These are phyloP conservation scores for Lithobates pipiens DNA, from an alignment of 2,797 vertebrate species.

Conservation along the genomic window DNA sequence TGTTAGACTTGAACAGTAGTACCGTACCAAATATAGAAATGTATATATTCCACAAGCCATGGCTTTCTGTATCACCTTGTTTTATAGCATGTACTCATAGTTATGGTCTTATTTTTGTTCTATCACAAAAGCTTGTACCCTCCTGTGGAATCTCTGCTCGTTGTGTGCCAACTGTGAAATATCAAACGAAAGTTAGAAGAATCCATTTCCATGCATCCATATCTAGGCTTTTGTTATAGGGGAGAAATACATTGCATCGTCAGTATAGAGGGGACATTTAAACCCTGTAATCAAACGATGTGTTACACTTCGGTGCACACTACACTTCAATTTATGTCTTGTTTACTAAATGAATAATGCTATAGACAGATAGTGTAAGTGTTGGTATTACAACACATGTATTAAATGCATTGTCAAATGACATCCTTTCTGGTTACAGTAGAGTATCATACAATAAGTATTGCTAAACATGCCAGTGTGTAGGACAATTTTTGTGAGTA, in stretches of 20 bases:
- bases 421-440: not conserved
- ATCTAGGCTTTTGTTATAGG: conserved; percentile 47
- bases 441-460: too few species aligned
- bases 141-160: not conserved
- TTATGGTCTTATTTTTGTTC: not conserved
- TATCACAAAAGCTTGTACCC: not conserved
- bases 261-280: conserved; percentile 33
- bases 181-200: conserved; percentile 31
- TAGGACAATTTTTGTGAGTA: too few species aligned
- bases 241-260: conserved; percentile 26
- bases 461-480: too few species aligned
- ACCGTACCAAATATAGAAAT: not conserved
- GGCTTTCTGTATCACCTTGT: too few species aligned
- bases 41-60: not conserved
- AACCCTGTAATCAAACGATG: conserved; percentile 49
- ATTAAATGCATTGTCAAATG: conserved; percentile 2
- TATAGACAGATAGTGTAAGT: conserved; percentile 20
- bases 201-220: not conserved
- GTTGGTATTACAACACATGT: not conserved
- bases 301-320: conserved; percentile 33
- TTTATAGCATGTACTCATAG: not conserved
- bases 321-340: conserved; percentile 33
- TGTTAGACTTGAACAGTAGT: too few species aligned
- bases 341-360: conserved; percentile 43
- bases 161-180: not conserved